Conservation (phyloP, 2,888 invertebrate species). For the Drosophila meridiana region DNA sequence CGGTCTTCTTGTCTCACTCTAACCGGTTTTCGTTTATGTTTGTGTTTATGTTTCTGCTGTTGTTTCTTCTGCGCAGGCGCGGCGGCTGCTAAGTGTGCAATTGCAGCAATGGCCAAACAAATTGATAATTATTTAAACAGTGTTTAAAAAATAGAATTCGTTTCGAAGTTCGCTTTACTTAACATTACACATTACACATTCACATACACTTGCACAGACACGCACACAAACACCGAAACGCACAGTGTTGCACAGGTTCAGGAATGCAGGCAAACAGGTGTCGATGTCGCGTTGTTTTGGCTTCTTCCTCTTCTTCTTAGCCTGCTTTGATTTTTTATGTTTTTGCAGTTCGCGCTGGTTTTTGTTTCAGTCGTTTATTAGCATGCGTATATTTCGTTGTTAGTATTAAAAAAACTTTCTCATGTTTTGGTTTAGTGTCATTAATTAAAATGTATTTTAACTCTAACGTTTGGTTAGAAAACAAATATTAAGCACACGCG, state of each 20-base stretch:
- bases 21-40: slow-evolving; percentile 66
- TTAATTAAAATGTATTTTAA: slow-evolving; percentile 12
- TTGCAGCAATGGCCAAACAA: slow-evolving; percentile 42
- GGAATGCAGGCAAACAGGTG: slow-evolving; percentile 72
- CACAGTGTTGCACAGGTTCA: slow-evolving; percentile 49
- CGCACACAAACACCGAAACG: slow-evolving; percentile 13
- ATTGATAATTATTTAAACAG: slow-evolving; percentile 47
- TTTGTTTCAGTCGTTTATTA: slow-evolving; percentile 20
- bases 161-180: slow-evolving; percentile 24
- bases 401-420: slow-evolving; percentile 19
- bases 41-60: slow-evolving; percentile 57
- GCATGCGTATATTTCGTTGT: slow-evolving; percentile 8
- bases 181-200: neutral
- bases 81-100: slow-evolving; percentile 40
- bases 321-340: slow-evolving; percentile 30
- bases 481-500: slow-evolving; percentile 20
- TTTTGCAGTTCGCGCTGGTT: slow-evolving; percentile 18
- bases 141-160: slow-evolving; percentile 39
- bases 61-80: slow-evolving; percentile 50
- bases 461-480: slow-evolving; percentile 22
- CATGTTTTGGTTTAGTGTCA: slow-evolving; percentile 24
- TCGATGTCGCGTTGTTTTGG: slow-evolving; percentile 53
- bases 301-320: slow-evolving; percentile 54
- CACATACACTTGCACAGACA: neutral
- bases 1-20: slow-evolving; percentile 36